phyloP scores from a whole-genome alignment of 2,113 vertebrate species.

The Pollachius pollachius region DNA sequence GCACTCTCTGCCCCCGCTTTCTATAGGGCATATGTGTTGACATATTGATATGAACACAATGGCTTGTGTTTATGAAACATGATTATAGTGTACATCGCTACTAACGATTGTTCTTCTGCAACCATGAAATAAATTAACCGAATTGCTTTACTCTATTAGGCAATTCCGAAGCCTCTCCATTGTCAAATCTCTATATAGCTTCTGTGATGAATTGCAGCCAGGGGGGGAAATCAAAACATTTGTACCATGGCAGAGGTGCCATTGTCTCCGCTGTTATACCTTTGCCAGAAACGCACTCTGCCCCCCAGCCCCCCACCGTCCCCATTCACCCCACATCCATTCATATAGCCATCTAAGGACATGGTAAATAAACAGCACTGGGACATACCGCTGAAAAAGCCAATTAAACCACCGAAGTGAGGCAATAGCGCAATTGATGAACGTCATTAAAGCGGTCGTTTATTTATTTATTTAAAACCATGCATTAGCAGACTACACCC shows the following conservation, averaged over 20 bases:
- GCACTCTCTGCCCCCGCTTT: conserved; percentile 16
- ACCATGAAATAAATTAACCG: no score
- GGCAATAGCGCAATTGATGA: no score
- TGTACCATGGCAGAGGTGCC: conserved; percentile 58
- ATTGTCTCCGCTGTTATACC: conserved; percentile 57
- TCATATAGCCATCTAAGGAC: conserved; percentile 55
- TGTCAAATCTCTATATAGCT: conserved; percentile 38
- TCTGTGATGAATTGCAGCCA: conserved; percentile 44
- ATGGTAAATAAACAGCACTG: conserved; percentile 56
- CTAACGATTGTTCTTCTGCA: no score
- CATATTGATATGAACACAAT: conserved; percentile 35
- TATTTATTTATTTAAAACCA: no score
- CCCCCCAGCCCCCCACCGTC: conserved; percentile 45
- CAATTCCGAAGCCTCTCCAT: conserved; percentile 4
- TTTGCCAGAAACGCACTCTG: conserved; percentile 59
- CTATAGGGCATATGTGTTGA: conserved; percentile 36
- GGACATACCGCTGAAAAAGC: background rate
- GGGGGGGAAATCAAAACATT: conserved; percentile 55
- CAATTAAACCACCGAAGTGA: no score
- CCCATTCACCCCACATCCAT: conserved; percentile 47
- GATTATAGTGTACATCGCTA: conserved; percentile 22
- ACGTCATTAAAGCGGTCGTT: no score
- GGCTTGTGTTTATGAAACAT: conserved; percentile 34
- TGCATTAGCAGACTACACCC: no score
- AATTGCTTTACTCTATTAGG: no score